These are phyloP conservation scores for Berghia stephanieae DNA, from an alignment of 1,140 invertebrate species.

Conservation along the genomic window DNA sequence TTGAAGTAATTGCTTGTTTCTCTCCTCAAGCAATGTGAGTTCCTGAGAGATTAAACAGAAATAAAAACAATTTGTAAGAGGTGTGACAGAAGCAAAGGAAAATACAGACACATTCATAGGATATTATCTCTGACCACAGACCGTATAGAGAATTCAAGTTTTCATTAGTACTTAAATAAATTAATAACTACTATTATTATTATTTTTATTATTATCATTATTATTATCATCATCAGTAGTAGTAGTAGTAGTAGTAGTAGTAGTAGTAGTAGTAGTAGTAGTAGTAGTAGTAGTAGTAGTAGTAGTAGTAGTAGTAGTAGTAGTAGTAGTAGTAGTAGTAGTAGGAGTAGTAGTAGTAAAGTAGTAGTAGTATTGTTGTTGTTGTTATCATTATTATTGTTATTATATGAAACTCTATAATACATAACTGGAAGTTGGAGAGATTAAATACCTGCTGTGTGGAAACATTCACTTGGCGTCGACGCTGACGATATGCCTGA, in stretches of 20 bases:
- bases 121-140: too few species aligned
- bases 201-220: background rate
- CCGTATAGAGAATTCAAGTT: background rate
- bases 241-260: background rate
- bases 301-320: too few species aligned
- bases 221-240: too few species aligned
- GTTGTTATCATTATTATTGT: background rate
- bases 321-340: too few species aligned
- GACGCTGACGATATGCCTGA: constrained; percentile 50
- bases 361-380: background rate
- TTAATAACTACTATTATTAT: background rate
- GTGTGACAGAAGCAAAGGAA: constrained; percentile 1
- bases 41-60: constrained; percentile 32
- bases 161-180: constrained; percentile 27
- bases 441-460: constrained; percentile 44
- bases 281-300: too few species aligned
- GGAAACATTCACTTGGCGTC: constrained; percentile 38
- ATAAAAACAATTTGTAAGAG: background rate
- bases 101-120: background rate
- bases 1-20: constrained; percentile 34
- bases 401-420: background rate
- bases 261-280: too few species aligned
- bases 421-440: background rate
- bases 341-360: background rate
- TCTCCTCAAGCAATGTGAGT: constrained; percentile 35